These are phyloP conservation scores for Bos javanicus DNA, from an alignment of 2,113 vertebrate species.

Conservation along the genomic window DNA sequence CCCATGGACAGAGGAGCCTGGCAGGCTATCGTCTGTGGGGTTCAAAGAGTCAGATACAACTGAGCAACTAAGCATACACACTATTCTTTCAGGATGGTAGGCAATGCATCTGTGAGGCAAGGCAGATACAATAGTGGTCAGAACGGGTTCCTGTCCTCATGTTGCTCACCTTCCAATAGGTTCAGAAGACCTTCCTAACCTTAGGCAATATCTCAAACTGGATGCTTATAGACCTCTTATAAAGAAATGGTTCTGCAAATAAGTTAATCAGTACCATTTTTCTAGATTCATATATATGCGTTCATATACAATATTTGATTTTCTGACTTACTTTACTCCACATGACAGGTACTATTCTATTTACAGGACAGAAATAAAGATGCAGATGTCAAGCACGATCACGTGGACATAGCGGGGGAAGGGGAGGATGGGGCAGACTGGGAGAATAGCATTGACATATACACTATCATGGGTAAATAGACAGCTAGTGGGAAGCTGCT, in stretches of 20 bases:
- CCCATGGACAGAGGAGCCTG: neutral
- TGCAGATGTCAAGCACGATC: neutral
- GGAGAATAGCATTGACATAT: neutral
- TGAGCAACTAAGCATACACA: neutral
- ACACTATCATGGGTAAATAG: neutral
- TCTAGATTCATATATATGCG: neutral
- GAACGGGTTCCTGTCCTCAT: neutral
- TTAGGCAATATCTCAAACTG: neutral
- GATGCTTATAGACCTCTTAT: neutral
- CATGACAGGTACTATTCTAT: neutral
- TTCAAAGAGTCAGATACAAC: neutral
- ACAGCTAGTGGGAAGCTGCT: neutral
- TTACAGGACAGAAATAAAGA: neutral
- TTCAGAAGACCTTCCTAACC: neutral
- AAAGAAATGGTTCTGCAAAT: neutral
- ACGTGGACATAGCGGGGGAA: rapidly evolving
- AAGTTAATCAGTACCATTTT: neutral
- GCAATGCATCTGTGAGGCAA: neutral
- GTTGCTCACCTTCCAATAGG: neutral
- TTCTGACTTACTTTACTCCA: neutral
- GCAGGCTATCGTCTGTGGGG: neutral
- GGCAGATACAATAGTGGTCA: neutral
- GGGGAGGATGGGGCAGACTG: neutral
- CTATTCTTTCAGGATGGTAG: neutral
- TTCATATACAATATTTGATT: neutral